Evolutionary conservation across 2,888 invertebrate genomes (phyloP), one percentile per base, ranked within the genome.

Genomic region (Platypus cylindrus): DNA sequence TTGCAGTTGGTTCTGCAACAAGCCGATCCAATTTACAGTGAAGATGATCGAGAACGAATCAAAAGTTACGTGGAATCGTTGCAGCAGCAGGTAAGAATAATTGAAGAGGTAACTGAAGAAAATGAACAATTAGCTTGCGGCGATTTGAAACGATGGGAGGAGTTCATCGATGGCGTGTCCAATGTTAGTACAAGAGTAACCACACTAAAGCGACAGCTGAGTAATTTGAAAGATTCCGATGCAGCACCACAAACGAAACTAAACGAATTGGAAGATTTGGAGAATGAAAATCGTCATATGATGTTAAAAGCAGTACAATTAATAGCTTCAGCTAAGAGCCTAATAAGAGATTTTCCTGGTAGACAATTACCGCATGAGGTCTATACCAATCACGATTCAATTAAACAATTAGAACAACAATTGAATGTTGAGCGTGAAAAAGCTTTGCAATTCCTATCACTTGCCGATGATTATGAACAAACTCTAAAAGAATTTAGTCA

Each of bases 381-480:
- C 0, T 78, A 76, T 51, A 55, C 58, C 8, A 70, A 75, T 25
- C 73, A 78, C 39, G 83, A 84, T 45, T 66, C 68, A 12, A 74
- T 74, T 1, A 75, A 73, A 53, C 71, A 75, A 46, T 67, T 83
- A 5, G 82, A 83, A 45, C 74, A 78, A 45, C 66, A 68, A 13
- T 73, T 87, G 5, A 67, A 68, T 17, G 65, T 70, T 4, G 83
- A 87, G 62, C 69, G 83, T 40, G 84, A 86, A 41, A 75, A 80
- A 32, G 66, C 85, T 1, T 59, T 85, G 3, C 84, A 86, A 54
- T 57, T 83, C 13, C 67, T 81, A 16, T 73, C 80, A 0, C 60
- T 89, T 32, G 78, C 81, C 2, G 85, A 86, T 50, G 89, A 90
- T 55, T 90, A 90, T 54, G 84, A 84, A 52, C 83, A 87, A 59